Evolutionary conservation across 2,888 invertebrate species (phyloP).

Genomic region (Merodon equestris): DNA sequence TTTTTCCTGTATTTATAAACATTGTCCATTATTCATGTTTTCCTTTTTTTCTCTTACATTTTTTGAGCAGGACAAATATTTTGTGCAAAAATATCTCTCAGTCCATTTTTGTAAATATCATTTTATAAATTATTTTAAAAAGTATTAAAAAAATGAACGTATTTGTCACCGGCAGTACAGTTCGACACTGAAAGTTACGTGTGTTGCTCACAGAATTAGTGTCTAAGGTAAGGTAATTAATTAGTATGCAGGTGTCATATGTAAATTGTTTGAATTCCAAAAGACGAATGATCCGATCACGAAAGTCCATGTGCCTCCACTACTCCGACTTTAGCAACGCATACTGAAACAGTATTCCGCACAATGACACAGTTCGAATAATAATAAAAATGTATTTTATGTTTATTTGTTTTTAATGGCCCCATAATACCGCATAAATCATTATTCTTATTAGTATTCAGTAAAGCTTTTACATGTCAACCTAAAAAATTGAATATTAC

Average conservation of each 20-base stretch:
- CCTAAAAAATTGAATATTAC: constrained; percentile 65
- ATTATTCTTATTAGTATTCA: constrained; percentile 70
- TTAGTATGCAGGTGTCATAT: constrained; percentile 65
- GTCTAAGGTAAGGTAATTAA: constrained; percentile 39
- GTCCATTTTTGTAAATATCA: constrained; percentile 17
- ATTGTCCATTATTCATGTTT: background rate
- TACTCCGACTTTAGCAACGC: constrained; percentile 50
- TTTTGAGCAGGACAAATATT: background rate
- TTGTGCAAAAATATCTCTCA: background rate
- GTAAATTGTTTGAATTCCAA: constrained; percentile 66
- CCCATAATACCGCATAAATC: constrained; percentile 72
- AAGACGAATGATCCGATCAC: constrained; percentile 59
- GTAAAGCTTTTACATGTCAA: constrained; percentile 62
- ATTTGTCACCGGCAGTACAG: constrained; percentile 29
- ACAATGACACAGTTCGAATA: constrained; percentile 67
- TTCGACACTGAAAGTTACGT: constrained; percentile 44
- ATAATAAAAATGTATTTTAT: constrained; percentile 69
- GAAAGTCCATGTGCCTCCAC: constrained; percentile 59
- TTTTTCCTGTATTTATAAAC: constrained; percentile 34
- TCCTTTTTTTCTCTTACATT: background rate
- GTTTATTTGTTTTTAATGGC: constrained; percentile 73
- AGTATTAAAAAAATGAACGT: constrained; percentile 23
- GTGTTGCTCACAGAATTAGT: constrained; percentile 48
- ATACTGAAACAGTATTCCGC: constrained; percentile 52
- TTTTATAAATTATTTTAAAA: background rate